Percentiles rank a stretch among this genome's conserved stretches.
phyloP scores from a whole-genome alignment of 37 sponge, comb jelly and placozoan species.

The Bolinopsis microptera region DNA sequence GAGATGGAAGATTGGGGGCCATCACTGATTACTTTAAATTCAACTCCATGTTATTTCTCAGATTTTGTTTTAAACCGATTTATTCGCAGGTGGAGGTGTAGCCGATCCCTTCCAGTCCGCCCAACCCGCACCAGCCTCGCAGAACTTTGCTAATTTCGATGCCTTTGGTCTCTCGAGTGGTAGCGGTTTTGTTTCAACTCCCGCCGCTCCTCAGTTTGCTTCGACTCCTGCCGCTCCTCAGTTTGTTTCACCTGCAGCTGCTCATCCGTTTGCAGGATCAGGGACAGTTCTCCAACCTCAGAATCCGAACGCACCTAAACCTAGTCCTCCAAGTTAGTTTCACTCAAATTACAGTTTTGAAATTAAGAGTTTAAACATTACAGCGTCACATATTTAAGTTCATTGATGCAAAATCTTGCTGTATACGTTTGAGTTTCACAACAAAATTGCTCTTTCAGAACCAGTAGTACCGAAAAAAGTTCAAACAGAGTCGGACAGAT shows the following conservation, averaged over 20 bases:
- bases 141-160: conserved; percentile 44
- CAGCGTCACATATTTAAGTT: no score
- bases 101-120: neutral
- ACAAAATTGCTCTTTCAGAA: no score
- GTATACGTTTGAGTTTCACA: no score
- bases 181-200: neutral
- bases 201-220: neutral
- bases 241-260: neutral
- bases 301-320: neutral
- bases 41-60: no score
- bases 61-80: no score
- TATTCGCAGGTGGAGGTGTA: neutral
- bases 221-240: neutral
- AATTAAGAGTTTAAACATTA: no score
- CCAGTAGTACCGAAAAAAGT: neutral
- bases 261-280: neutral
- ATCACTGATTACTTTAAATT: no score
- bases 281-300: conserved; percentile 18
- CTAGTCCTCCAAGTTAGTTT: neutral
- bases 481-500: conserved; percentile 19
- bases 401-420: no score
- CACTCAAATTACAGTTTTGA: no score
- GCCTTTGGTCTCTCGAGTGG: neutral
- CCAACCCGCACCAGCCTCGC: neutral
- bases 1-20: no score